Percentiles rank a stretch among this genome's conserved stretches.
phyloP scores from a whole-genome alignment of 2,888 invertebrate species.

The Xestoiulus laeticollis region DNA sequence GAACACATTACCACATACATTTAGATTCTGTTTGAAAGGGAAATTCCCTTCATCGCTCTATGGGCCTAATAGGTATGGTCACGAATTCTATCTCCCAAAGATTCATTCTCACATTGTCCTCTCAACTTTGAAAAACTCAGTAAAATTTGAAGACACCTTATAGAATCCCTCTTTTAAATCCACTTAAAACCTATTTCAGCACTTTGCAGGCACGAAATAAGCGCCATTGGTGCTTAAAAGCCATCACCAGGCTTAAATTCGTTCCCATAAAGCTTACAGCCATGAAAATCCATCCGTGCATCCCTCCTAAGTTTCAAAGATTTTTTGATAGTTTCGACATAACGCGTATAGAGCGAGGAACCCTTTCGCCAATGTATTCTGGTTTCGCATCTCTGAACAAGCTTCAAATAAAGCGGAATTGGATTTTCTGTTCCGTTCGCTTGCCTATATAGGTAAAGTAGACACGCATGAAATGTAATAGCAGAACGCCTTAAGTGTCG shows the following conservation, averaged over 20 bases:
- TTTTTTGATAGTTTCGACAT: background rate
- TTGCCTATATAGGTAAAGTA: background rate
- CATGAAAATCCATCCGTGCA: background rate
- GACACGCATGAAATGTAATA: constrained; percentile 7
- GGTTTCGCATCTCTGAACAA: constrained; percentile 34
- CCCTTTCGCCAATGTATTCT: background rate
- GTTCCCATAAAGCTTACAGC: background rate
- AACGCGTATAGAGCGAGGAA: background rate
- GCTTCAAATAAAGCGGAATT: constrained; percentile 15
- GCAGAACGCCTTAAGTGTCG: background rate
- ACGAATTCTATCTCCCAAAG: too few relatives aligned
- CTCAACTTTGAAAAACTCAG: too few relatives aligned
- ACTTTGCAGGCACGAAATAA: background rate
- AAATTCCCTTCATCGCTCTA: too few relatives aligned
- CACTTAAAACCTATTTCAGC: background rate
- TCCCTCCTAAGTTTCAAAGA: background rate
- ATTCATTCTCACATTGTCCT: too few relatives aligned
- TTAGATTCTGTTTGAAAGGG: too few relatives aligned
- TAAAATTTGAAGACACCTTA: too few relatives aligned
- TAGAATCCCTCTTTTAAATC: too few relatives aligned
- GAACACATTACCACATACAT: too few relatives aligned
- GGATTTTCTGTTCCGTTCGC: constrained; percentile 23
- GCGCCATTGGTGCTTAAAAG: background rate
- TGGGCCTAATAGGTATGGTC: too few relatives aligned
- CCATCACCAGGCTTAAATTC: background rate